Evolutionary conservation across 2,888 invertebrate species (phyloP), one percentile per base, ranked within the genome.

Genomic region (Osedax fenrisi): DNA sequence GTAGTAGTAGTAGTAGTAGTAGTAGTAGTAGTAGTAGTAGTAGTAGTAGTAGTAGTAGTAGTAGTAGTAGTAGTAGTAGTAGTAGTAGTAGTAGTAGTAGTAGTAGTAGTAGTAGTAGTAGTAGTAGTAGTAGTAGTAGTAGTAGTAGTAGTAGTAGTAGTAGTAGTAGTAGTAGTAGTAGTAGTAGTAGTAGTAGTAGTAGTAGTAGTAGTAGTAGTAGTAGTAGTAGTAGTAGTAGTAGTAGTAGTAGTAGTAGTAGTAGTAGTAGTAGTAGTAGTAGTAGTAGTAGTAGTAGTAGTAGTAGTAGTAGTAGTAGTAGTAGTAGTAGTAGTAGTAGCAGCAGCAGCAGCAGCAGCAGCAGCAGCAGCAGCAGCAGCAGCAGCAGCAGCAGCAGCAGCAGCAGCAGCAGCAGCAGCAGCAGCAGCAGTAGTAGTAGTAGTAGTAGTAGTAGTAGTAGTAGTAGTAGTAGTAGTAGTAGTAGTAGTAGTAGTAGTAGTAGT

Each of bases 241-340:
- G 61, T 61, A 3, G 61, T 10, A 61, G 61, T 5, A 61, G 61
- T 5, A 61, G 61, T 61, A 61, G 61, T 5, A 61, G 61, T 61
- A 61, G 61, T 5, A 61, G 61, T 5, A 61, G 61, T 61, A 61
- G 61, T 61, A 61, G 61, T 22, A 61, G 61, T 61, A 61, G 61
- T 5, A 61, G 61, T 5, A 61, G 61, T 61, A 61, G 61, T 61
- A 61, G 61, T 61, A 61, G 61, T 61, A 61, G 61, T 61, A 61
- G 5, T 61, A 61, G 61, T 61, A 61, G 61, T 61, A 61, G 61
- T 61, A 61, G 61, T 61, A 61, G 61, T 61, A 61, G 2, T 61
- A 61, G 61, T 61, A 2, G 61, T 61, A 2, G 61, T 61, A 2
- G 61, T 61, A 1, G 61, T 1, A 61, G 61, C 5, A 3, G 61